A percentile compares a stretch with the other conserved stretches of the same genome.
Conservation (phyloP, 2,888 invertebrate species). For the Uropetala carovei region DNA sequence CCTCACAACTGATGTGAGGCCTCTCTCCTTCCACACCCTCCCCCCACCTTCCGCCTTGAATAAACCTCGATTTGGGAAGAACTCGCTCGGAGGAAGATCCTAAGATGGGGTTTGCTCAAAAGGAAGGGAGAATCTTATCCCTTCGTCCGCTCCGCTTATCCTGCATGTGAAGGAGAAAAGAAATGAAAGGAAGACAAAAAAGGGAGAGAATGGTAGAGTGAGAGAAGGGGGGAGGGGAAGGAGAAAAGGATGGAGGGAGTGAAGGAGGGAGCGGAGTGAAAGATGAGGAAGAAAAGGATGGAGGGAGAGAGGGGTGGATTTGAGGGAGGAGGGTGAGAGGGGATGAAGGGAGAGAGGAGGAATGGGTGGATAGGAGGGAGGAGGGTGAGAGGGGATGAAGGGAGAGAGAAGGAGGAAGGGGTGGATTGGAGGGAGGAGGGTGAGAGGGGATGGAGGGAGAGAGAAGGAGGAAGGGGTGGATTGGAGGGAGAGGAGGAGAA, state of each 20-base stretch:
- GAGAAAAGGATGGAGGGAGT: background rate
- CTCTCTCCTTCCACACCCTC: background rate
- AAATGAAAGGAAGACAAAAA: background rate
- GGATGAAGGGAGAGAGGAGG: background rate
- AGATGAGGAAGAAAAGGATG: background rate
- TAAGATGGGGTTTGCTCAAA: conserved; percentile 43
- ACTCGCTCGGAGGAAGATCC: background rate
- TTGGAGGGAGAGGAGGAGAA: no score
- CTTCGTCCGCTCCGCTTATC: background rate
- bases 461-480: no score
- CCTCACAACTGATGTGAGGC: background rate
- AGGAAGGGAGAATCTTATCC: background rate
- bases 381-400: background rate
- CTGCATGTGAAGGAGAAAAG: background rate
- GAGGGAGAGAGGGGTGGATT: background rate
- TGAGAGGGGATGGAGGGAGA: no score
- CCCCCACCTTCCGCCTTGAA: conserved; percentile 6
- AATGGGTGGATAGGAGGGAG: background rate
- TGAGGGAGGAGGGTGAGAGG: no score
- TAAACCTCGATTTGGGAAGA: conserved; percentile 54
- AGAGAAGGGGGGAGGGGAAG: background rate
- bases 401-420: background rate
- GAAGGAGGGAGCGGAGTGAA: background rate
- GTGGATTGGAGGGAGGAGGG: no score
- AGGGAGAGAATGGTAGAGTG: background rate